Conservation (phyloP, 2,113 vertebrate genomes). For the Phocoena phocoena region DNA sequence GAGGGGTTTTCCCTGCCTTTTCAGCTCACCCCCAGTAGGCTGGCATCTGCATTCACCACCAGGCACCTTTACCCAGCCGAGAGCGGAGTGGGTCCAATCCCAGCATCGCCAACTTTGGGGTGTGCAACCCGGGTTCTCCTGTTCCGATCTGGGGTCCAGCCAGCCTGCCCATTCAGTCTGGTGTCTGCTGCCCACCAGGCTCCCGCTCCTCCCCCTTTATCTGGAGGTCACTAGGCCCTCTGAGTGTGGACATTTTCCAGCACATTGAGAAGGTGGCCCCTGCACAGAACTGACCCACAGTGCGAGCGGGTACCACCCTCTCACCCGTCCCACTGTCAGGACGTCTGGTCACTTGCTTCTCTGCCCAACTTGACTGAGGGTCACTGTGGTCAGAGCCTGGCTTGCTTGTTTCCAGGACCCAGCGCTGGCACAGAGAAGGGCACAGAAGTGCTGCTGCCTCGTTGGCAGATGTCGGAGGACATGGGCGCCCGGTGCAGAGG, state of each 20-base stretch:
- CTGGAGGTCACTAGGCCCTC: not conserved
- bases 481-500: not conserved
- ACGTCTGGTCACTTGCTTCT: not conserved
- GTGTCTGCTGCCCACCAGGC: not conserved
- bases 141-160: not conserved
- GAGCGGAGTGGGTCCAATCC: not conserved
- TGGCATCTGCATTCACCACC: too few relatives aligned
- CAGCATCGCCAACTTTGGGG: not conserved
- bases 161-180: not conserved
- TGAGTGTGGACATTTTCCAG: not conserved
- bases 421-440: not conserved
- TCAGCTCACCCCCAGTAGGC: not conserved
- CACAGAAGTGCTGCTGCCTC: not conserved
- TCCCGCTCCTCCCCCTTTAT: not conserved
- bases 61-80: not conserved
- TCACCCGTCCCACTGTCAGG: fast-evolving
- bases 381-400: not conserved
- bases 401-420: not conserved
- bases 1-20: not conserved
- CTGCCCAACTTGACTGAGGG: not conserved
- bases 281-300: not conserved
- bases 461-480: not conserved
- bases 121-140: not conserved
- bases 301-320: fast-evolving
- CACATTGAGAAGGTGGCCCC: not conserved